phyloP scores from a whole-genome alignment of 1,140 invertebrate genomes.

The Solenopsis invicta region DNA sequence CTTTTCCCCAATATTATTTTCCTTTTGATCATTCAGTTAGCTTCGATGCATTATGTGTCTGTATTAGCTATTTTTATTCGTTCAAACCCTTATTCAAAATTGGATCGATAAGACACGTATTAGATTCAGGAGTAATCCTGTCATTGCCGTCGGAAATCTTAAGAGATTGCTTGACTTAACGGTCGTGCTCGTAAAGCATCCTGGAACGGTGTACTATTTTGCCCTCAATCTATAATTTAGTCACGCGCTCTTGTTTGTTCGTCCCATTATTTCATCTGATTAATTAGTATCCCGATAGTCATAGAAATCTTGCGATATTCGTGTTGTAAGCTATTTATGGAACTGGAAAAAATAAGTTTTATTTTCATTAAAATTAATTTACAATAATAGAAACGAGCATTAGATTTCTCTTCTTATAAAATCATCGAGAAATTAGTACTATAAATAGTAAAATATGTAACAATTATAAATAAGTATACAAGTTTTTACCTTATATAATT shows the following conservation, averaged over 20 bases:
- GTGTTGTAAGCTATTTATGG: neutral
- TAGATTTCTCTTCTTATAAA: neutral
- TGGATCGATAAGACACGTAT: neutral
- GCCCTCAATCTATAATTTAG: slow-evolving; percentile 27
- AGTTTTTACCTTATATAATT: neutral
- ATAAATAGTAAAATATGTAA: neutral
- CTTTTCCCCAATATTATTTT: slow-evolving; percentile 5
- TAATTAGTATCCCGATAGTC: slow-evolving; percentile 25
- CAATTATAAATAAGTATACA: neutral
- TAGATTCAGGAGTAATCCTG: slow-evolving; percentile 17
- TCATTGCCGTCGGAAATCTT: slow-evolving; percentile 1
- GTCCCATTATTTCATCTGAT: neutral
- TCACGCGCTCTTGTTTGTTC: slow-evolving; percentile 30
- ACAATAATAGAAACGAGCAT: neutral
- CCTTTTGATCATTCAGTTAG: slow-evolving; percentile 13
- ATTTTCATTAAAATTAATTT: neutral
- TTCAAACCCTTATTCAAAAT: slow-evolving; percentile 11
- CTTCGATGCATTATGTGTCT: slow-evolving; percentile 31
- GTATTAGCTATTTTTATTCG: slow-evolving; percentile 34
- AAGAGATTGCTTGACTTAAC: slow-evolving; percentile 17
- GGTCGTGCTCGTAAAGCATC: slow-evolving; percentile 42
- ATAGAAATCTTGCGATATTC: slow-evolving; percentile 27
- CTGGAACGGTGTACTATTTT: slow-evolving; percentile 46
- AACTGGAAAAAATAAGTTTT: neutral
- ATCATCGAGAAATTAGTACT: neutral